Evolutionary conservation across 2,797 vertebrate species (phyloP).

Genomic region (Sciurus carolinensis): DNA sequence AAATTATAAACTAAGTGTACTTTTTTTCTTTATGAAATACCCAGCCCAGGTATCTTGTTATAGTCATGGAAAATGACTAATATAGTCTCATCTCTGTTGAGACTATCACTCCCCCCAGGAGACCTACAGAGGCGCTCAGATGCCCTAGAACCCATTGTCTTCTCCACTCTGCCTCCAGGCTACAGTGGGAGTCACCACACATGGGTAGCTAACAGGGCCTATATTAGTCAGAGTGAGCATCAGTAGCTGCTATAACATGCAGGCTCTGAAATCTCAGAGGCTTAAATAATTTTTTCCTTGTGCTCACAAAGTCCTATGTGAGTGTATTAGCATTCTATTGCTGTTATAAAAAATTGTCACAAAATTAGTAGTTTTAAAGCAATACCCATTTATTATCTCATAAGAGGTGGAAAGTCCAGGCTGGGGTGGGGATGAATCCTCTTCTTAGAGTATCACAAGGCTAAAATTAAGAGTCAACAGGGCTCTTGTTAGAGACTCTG

Average conservation of each 20-base stretch:
- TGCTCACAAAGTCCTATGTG: background rate
- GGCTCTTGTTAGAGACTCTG: background rate
- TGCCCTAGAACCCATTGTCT: background rate
- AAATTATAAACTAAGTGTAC: background rate
- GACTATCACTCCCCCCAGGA: background rate
- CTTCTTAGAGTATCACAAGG: background rate
- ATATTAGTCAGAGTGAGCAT: background rate
- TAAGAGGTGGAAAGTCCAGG: background rate
- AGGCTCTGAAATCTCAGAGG: background rate
- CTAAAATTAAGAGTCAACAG: background rate
- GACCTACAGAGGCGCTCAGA: background rate
- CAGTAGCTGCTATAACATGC: background rate
- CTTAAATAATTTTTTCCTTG: background rate
- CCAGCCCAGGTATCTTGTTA: background rate
- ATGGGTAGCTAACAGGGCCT: background rate
- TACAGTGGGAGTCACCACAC: background rate
- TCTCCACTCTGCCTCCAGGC: background rate
- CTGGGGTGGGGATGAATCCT: background rate
- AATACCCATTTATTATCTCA: slow-evolving; percentile 15
- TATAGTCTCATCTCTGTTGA: background rate
- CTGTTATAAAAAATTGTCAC: background rate
- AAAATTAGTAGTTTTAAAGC: background rate
- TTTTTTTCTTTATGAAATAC: background rate
- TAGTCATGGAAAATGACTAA: background rate
- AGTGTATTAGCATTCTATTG: background rate